A percentile compares a stretch with the other conserved stretches of the same genome.
Evolutionary conservation across 2,888 invertebrate genomes (phyloP).

Genomic region (Formica aserva): DNA sequence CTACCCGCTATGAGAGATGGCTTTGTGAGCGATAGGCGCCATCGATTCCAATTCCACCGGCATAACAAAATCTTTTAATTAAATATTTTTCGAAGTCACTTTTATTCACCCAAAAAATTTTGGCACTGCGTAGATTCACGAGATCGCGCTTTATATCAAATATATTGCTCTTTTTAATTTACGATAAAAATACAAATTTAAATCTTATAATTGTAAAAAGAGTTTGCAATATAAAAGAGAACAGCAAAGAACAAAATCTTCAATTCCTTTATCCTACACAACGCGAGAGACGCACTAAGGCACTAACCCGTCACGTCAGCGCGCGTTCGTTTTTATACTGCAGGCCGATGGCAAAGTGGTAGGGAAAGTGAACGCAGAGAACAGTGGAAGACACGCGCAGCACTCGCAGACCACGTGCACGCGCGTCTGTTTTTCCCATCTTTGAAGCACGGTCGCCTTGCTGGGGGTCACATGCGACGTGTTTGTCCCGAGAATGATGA

Average conservation of each 20-base stretch:
- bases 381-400: constrained; percentile 58
- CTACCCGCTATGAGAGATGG: constrained; percentile 74
- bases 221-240: not conserved
- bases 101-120: constrained; percentile 12
- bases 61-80: constrained; percentile 67
- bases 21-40: constrained; percentile 70
- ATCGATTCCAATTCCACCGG: constrained; percentile 80
- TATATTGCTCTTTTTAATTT: not conserved
- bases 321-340: constrained; percentile 78
- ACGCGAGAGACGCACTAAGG: constrained; percentile 76
- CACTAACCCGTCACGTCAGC: constrained; percentile 72
- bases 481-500: not conserved
- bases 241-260: not conserved
- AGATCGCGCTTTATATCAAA: not conserved
- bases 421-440: constrained; percentile 76
- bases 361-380: constrained; percentile 54
- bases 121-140: not conserved
- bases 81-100: not conserved
- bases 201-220: not conserved
- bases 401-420: constrained; percentile 82
- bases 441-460: not conserved
- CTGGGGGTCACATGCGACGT: not conserved
- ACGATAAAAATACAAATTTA: not conserved
- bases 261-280: constrained; percentile 14
- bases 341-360: constrained; percentile 46